Base-by-base conservation (phyloP, 2,797 vertebrate genomes). In the Acanthis flammea region DNA sequence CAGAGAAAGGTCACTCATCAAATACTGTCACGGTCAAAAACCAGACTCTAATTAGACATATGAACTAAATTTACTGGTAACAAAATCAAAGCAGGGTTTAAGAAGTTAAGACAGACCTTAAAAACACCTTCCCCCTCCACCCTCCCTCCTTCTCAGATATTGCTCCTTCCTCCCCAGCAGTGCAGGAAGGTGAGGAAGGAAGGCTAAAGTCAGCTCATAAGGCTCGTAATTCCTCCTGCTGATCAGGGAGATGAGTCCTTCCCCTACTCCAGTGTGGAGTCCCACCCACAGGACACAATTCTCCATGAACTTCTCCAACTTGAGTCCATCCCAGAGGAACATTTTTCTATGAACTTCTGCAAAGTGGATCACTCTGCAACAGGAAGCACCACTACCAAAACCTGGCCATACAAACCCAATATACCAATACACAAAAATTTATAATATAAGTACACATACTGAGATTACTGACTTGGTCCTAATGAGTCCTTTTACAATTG, bases 211-310 rank as follows among this genome's bases (percentile, higher is more conserved):
- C 57, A 27, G 19, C 39, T 47, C 15, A 14, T 28, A 24, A 54
- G 12, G 14, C 10, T 8, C 0, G 0, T 37, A 1, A 1, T 47
- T 72, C 63, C 33, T 63, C 12, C 42, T 28, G 15, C 14, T 60
- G 28, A 4, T 51, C n/a, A n/a, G 19, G 23, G 8, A 60, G 10
- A 67, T 22, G 28, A 66, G 14, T 22, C 14, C 14, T 73, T 42
- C 25, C 2, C 17, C 31, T 50, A 18, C 17, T 41, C 42, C 35
- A 24, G 8, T 0, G 0, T 24, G 41, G 19, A 9, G 21, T 48
- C 7, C 6, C 25, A 57, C 14, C 9, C 17, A 5, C 7, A 12
- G 22, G 19, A 66, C 5, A 37, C 9, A 50, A 5, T 8, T 31
- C 31, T 50, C 4, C 15, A 31, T 12, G 2, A 44, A 37, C 4